Evolutionary conservation across 2,888 invertebrate species (phyloP).

Genomic region (Cremastinae sp.): DNA sequence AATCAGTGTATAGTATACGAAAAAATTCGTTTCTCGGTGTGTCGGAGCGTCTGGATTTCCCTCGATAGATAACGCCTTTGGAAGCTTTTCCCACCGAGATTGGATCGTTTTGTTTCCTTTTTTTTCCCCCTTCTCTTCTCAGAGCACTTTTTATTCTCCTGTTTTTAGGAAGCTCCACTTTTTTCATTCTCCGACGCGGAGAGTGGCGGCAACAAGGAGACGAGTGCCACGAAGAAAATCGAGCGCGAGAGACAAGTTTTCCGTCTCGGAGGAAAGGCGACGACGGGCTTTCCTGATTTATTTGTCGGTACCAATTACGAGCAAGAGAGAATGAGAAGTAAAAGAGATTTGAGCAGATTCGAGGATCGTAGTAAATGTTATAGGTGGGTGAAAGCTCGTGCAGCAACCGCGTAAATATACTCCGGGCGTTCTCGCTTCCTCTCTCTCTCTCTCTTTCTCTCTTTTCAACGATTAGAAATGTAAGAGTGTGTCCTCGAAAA

Average conservation of each 20-base stretch:
- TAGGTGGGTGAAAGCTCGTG: constrained; percentile 49
- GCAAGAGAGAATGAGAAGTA: constrained; percentile 36
- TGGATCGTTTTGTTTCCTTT: constrained; percentile 63
- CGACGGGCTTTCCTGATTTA: constrained; percentile 61
- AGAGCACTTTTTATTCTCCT: constrained; percentile 50
- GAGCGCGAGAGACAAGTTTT: constrained; percentile 56
- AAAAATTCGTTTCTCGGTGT: neutral
- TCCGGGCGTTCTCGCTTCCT: too few species aligned
- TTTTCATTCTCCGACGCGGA: constrained; percentile 15
- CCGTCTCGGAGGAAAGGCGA: constrained; percentile 26
- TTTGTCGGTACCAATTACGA: constrained; percentile 63
- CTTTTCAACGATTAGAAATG: constrained; percentile 20
- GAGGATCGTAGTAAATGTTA: constrained; percentile 26
- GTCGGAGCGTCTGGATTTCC: constrained; percentile 10
- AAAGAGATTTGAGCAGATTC: constrained; percentile 32
- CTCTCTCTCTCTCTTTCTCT: constrained; percentile 9
- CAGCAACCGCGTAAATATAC: constrained; percentile 41
- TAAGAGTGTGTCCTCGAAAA: constrained; percentile 44
- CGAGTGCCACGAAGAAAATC: constrained; percentile 56
- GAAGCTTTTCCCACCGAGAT: constrained; percentile 57
- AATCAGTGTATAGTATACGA: neutral
- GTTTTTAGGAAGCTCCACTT: constrained; percentile 38
- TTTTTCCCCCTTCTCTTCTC: constrained; percentile 55
- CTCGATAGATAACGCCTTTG: constrained; percentile 49
- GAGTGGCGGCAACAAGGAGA: constrained; percentile 49